Base-by-base conservation (phyloP, 1,140 invertebrate species). In the Ceratosolen solmsi region DNA sequence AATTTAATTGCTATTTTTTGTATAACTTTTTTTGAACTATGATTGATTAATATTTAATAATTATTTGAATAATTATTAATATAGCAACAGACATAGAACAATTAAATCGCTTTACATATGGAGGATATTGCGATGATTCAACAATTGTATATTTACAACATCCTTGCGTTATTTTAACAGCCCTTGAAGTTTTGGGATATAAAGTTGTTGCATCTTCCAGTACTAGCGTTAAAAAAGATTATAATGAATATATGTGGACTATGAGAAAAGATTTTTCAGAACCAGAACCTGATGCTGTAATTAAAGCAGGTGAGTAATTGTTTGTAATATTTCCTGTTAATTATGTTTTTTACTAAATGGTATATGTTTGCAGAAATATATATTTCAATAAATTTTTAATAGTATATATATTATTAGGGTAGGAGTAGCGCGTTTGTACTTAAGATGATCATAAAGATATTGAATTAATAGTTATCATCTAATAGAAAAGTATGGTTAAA, bases 241-340 rank as follows among this genome's bases (percentile, higher is more conserved):
- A 96, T 88, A 96, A 96, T 93, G 95, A 96, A 87, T 96, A 96
- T 86, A 96, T 96, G 95, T 97, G 96, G 96, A 97, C 96, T 90
- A 96, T 97, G 95, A 95, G 96, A 93, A 96, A 96, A 91, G 96
- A 96, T 85, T 96, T 96, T 90, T 92, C 94, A 74, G 96, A 96
- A 87, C 96, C 96, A 63, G 96, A 97, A 89, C 92, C 92, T 41
- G 89, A 89, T 84, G 79, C 86, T 77, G 87, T 89, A 78, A 87
- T 90, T 81, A 89, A 90, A 78, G 60, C 88, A 86, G 90, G 90
- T 90, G 87, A 71, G 85, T 85, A 71, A 84, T 84, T 63, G 30
- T 71, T 20, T 22, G 17, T 54, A 22, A 54, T 54, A 20, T 54
- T 54, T 3, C 51, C 11, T 54, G 17, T 54, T 22, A 27, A 7